Evolutionary conservation across 2,888 invertebrate species (phyloP).

Genomic region (Chrysopilus asiliformis): DNA sequence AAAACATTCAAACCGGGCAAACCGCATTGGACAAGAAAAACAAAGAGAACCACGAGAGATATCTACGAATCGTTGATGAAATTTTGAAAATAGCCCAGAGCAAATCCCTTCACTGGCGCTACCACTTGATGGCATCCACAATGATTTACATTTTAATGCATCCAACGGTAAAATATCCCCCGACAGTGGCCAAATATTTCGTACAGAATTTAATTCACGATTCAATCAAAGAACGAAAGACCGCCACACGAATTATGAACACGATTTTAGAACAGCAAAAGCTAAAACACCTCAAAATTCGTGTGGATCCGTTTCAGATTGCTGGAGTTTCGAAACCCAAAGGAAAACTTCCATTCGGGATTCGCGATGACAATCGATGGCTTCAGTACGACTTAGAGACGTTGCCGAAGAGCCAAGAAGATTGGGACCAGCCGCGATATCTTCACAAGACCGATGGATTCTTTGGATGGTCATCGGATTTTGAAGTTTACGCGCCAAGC

Average conservation of each 20-base stretch:
- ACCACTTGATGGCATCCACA: constrained; percentile 58
- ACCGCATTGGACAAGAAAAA: constrained; percentile 31
- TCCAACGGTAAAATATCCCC: constrained; percentile 51
- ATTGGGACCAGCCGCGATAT: constrained; percentile 61
- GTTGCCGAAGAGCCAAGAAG: constrained; percentile 46
- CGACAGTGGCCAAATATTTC: constrained; percentile 49
- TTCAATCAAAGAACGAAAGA: constrained; percentile 63
- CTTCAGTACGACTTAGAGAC: constrained; percentile 50
- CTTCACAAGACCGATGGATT: constrained; percentile 46
- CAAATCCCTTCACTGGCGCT: constrained; percentile 62
- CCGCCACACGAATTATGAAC: constrained; percentile 47
- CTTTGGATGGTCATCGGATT: constrained; percentile 40
- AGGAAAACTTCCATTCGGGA: constrained; percentile 33
- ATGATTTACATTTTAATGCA: constrained; percentile 61
- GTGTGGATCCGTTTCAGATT: constrained; percentile 42
- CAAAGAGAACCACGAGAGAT: constrained; percentile 38
- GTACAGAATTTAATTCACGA: constrained; percentile 57
- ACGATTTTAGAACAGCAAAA: constrained; percentile 62
- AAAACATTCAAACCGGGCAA: constrained; percentile 33
- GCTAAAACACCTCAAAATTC: constrained; percentile 45
- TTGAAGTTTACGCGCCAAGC: constrained; percentile 53
- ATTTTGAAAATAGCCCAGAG: constrained; percentile 14
- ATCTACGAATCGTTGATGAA: constrained; percentile 42
- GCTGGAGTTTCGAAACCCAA: constrained; percentile 31
- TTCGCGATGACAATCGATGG: constrained; percentile 61